These are phyloP conservation scores for Enteromius radiatus DNA, from an alignment of 2,797 vertebrate genomes.

Conservation along the genomic window DNA sequence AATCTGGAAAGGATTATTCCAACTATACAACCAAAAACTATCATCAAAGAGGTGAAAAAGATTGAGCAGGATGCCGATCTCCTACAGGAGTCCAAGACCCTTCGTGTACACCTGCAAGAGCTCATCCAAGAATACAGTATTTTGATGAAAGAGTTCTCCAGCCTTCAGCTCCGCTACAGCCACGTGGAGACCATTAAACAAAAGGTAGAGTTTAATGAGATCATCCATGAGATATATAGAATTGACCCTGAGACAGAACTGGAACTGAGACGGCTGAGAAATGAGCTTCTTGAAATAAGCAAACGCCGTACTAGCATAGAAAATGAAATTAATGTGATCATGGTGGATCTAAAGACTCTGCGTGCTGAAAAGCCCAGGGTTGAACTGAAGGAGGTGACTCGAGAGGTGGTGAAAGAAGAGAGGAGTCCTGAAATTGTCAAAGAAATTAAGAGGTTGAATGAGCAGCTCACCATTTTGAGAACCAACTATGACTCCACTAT, in stretches of 20 bases:
- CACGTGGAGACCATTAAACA: conserved; percentile 78
- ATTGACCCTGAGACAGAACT: conserved; percentile 88
- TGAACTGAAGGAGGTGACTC: conserved; percentile 88
- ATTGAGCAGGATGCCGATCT: conserved; percentile 85
- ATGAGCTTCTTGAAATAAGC: conserved; percentile 78
- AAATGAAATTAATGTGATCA: conserved; percentile 73
- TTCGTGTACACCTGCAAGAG: conserved; percentile 82
- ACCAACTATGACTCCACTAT: conserved; percentile 76
- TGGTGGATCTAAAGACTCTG: conserved; percentile 75
- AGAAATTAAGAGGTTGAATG: conserved; percentile 86
- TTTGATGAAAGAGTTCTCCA: conserved; percentile 79
- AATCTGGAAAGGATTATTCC: conserved; percentile 87
- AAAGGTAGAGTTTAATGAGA: conserved; percentile 87
- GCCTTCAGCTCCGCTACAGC: conserved; percentile 74
- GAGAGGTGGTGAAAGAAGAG: conserved; percentile 90
- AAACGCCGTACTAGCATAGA: conserved; percentile 74
- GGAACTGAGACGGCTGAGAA: conserved; percentile 82
- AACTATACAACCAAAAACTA: conserved; percentile 86
- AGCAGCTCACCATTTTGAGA: conserved; percentile 84
- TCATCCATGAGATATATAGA: conserved; percentile 86
- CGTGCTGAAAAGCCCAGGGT: conserved; percentile 87
- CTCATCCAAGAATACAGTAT: conserved; percentile 77
- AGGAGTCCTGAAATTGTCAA: conserved; percentile 88
- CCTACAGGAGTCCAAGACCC: conserved; percentile 79
- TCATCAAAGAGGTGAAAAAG: conserved; percentile 89